Percentiles rank a stretch among this genome's conserved stretches.
These are phyloP conservation scores for Lepidothrix coronata DNA, from an alignment of 2,113 vertebrate species.

Conservation along the genomic window DNA sequence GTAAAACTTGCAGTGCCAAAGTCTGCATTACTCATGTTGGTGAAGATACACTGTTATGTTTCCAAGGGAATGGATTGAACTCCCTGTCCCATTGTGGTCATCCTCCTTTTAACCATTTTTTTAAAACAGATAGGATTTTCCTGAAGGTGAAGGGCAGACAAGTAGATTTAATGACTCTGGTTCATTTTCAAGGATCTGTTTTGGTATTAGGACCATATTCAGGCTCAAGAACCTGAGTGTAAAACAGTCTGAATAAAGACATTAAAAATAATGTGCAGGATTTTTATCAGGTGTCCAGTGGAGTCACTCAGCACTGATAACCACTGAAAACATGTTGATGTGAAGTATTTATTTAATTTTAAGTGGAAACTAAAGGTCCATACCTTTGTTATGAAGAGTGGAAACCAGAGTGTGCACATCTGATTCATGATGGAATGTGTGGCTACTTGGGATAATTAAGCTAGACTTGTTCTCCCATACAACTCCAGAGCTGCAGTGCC, in stretches of 20 bases:
- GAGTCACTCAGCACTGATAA: neutral
- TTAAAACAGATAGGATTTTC: neutral
- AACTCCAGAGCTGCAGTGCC: neutral
- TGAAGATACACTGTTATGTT: neutral
- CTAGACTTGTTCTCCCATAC: neutral
- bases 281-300: neutral
- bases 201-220: neutral
- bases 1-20: neutral
- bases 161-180: neutral
- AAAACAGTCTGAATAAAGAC: neutral
- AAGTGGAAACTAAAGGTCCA: neutral
- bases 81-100: neutral
- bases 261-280: neutral
- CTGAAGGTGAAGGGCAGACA: neutral
- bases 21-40: neutral
- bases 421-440: neutral
- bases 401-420: neutral
- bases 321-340: neutral
- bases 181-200: neutral
- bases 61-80: accelerated
- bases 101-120: neutral
- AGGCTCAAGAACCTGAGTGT: neutral
- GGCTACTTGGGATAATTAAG: neutral
- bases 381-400: neutral
- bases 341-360: neutral